Conservation (phyloP, 2,888 invertebrate species). For the Nephrotoma flavescens region DNA sequence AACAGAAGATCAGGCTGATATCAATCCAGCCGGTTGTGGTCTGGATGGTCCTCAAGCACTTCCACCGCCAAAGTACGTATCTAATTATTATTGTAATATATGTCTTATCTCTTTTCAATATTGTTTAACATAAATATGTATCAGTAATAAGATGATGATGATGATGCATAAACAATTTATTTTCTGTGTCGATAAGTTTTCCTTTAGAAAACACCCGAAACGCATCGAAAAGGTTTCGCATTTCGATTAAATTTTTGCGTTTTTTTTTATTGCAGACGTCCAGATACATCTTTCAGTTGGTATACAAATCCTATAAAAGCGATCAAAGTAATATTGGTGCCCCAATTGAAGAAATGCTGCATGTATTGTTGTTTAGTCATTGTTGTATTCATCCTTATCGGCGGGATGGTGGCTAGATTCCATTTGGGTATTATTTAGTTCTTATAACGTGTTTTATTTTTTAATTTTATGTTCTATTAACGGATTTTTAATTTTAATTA, state of each 20-base stretch:
- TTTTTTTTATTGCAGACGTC: conserved; percentile 32
- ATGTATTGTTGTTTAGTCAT: background rate
- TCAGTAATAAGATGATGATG: background rate
- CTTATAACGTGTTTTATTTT: background rate
- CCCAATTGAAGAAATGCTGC: conserved; percentile 11
- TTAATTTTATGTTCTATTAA: background rate
- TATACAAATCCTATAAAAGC: conserved; percentile 39
- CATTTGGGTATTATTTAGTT: background rate
- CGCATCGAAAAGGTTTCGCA: background rate
- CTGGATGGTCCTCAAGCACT: conserved; percentile 46
- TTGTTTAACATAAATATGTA: background rate
- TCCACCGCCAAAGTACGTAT: conserved; percentile 44
- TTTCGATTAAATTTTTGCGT: background rate
- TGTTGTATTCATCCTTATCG: background rate
- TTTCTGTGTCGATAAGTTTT: background rate
- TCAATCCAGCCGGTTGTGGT: conserved; percentile 48
- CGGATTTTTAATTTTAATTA: background rate
- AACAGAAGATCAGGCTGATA: conserved; percentile 40
- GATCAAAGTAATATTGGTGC: conserved; percentile 23
- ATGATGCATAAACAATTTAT: background rate
- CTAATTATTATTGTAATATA: background rate
- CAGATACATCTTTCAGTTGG: conserved; percentile 45
- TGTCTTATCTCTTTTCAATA: too few relatives aligned
- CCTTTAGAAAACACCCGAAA: background rate
- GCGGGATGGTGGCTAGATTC: background rate